phyloP scores from a whole-genome alignment of 2,113 vertebrate species.

The Gallinago paraguaiae region DNA sequence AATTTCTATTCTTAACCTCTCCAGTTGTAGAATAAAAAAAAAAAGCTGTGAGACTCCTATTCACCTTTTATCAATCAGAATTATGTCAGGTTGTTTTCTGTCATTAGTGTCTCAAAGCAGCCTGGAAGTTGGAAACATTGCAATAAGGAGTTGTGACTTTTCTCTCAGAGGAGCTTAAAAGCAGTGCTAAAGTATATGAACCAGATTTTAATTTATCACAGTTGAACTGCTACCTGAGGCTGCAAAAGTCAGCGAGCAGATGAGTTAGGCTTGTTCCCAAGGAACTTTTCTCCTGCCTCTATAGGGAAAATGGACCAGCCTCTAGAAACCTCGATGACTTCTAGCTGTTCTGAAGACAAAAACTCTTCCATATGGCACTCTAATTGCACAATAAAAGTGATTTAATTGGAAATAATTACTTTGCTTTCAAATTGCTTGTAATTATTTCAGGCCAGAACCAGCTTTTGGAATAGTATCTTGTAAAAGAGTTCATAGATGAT shows the following conservation, averaged over 20 bases:
- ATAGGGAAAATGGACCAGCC: neutral
- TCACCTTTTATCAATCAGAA: neutral
- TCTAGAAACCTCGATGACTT: neutral
- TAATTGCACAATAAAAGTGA: constrained; percentile 28
- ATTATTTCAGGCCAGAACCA: neutral
- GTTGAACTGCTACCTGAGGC: neutral
- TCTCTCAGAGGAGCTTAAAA: neutral
- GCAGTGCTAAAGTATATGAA: neutral
- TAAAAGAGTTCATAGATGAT: neutral
- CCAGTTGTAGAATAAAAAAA: neutral
- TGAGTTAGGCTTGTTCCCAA: neutral
- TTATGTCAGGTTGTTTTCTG: neutral
- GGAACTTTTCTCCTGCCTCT: neutral
- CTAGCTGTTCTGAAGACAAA: neutral
- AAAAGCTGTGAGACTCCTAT: neutral
- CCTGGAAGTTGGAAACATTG: neutral
- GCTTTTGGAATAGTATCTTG: neutral
- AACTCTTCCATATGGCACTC: neutral
- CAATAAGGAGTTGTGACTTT: neutral
- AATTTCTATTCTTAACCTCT: constrained; percentile 26
- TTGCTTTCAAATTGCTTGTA: neutral
- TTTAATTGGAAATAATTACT: constrained; percentile 44
- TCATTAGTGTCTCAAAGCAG: neutral
- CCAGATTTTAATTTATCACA: neutral
- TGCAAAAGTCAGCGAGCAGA: neutral